Base-by-base conservation (phyloP, 2,888 invertebrate genomes). In the Perdita meconis region DNA sequence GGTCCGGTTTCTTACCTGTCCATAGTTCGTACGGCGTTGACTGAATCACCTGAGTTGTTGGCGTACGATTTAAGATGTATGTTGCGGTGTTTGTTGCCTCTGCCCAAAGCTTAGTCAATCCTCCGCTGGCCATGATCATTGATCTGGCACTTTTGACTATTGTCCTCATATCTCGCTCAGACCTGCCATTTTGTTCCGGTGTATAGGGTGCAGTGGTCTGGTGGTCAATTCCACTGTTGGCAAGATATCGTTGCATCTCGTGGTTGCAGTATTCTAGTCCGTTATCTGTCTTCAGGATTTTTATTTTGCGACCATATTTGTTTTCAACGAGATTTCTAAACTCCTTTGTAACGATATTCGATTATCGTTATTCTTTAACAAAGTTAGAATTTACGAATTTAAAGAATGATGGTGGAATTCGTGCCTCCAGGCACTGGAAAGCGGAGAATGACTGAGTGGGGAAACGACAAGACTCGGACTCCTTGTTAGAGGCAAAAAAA, bases 111-210 rank as follows among this genome's bases (percentile, higher is more conserved):
- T n/a, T 40, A n/a, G 13, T 40, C 12, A n/a, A n/a, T n/a, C 13
- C 40, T 1, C 40, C n/a, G n/a, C 40, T 40, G 3, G 40, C 40
- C 12, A 0, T n/a, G 5, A 59, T 8, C 42, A 59, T 59, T 2
- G 59, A 38, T 24, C 59, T 1, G 0, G 42, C 59, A n/a, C 24
- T 24, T 10, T 40, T 42, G 0, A 26, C 42, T 2, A 59, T 26
- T n/a, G 44, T 42, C n/a, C 59, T 24, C 22, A 42, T 59, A 42
- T 42, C 59, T 16, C 59, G 13, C 0, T 59, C 59, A 1, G 42
- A 22, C 10, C 10, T 42, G 3, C 59, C 59, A 12, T 59, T 59
- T 8, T 42, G 40, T 10, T 38, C 24, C 0, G 40, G 59, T 2
- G 40, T 42, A 10, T 44, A 60, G 0, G 59, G 40, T 3, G 26